Evolutionary conservation across 2,797 vertebrate genomes (phyloP).

Genomic region (Coracias cyanogaster): DNA sequence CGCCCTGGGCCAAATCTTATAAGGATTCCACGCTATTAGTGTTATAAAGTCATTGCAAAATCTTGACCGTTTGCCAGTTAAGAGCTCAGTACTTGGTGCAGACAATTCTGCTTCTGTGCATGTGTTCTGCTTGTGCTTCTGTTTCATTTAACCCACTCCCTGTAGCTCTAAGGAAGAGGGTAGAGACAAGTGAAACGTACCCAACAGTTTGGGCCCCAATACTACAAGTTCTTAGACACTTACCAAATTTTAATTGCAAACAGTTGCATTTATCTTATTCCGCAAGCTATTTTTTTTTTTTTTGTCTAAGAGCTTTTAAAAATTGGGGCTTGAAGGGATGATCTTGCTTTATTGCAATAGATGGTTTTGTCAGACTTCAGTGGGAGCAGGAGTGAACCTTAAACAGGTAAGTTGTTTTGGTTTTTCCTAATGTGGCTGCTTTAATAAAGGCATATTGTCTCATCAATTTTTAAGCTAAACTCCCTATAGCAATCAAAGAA

Average conservation of each 20-base stretch:
- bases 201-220: rapidly evolving
- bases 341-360: background rate
- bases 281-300: background rate
- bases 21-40: rapidly evolving
- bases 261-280: background rate
- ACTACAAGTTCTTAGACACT: background rate
- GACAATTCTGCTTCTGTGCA: rapidly evolving
- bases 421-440: background rate
- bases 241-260: background rate
- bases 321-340: background rate
- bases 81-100: background rate
- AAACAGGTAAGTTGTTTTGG: background rate
- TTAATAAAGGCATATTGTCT: background rate
- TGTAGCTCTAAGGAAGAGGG: background rate
- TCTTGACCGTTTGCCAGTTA: rapidly evolving
- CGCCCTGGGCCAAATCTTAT: background rate
- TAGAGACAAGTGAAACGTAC: background rate
- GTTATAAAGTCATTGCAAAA: rapidly evolving
- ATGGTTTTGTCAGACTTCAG: background rate
- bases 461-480: conserved; percentile 19
- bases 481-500: background rate
- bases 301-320: background rate
- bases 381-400: background rate
- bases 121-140: rapidly evolving
- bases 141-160: rapidly evolving